Evolutionary conservation across 1,140 invertebrate species (phyloP).

Genomic region (Sitophilus oryzae): DNA sequence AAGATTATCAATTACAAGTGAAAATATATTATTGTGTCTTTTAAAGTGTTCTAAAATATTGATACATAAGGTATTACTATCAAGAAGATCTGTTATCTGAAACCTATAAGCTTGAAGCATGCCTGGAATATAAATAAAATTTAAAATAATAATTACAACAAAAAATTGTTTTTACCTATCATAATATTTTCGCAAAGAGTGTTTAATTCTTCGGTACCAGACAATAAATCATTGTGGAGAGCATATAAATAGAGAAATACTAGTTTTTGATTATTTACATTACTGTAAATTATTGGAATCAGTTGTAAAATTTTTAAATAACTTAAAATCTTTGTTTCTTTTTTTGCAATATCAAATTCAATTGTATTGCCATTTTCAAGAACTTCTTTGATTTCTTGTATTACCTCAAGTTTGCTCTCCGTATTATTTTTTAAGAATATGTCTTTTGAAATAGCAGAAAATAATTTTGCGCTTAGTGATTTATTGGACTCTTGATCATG

Average conservation of each 20-base stretch:
- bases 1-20: conserved; percentile 25
- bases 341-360: background rate
- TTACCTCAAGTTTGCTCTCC: background rate
- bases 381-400: conserved; percentile 3
- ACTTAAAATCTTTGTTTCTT: conserved; percentile 22
- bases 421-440: conserved; percentile 13
- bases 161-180: conserved; percentile 21
- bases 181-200: conserved; percentile 20
- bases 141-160: background rate
- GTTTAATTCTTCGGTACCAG: conserved; percentile 15
- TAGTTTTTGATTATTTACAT: conserved; percentile 21
- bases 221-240: conserved; percentile 26
- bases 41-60: conserved; percentile 21
- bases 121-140: conserved; percentile 20
- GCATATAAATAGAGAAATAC: conserved; percentile 29
- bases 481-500: conserved; percentile 22
- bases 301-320: conserved; percentile 23
- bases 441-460: conserved; percentile 12
- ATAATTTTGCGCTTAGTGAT: conserved; percentile 21
- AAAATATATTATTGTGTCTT: conserved; percentile 19
- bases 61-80: conserved; percentile 14
- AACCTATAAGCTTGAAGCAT: conserved; percentile 21
- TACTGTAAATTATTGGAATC: conserved; percentile 27
- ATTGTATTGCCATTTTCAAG: background rate
- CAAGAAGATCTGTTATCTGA: conserved; percentile 18